Base-by-base conservation (phyloP, 2,797 vertebrate genomes). In the Propithecus perrieri region DNA sequence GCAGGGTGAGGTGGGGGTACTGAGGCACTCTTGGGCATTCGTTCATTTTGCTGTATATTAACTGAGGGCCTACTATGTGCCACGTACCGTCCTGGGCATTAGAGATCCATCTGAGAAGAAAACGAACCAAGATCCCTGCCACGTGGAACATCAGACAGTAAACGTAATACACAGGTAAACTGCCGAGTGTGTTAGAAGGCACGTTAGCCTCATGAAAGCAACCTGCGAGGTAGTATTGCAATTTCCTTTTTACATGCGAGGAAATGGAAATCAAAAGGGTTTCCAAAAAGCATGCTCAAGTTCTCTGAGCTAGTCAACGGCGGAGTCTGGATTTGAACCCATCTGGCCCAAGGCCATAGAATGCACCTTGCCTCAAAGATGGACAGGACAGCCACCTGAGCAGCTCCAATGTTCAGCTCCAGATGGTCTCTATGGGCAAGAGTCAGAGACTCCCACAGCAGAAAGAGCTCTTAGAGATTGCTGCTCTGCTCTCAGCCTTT, bases 361-460 rank as follows among this genome's bases (percentile, higher is more conserved):
- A 7, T 43, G 75, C 33, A 14, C 30, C 72, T 95, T 43, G 35
- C 57, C 59, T 65, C 33, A 41, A 20, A 63, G 57, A 41, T n/a
- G 20, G 46, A 57, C 15, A 28, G 61, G 57, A 65, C 0, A 1
- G 35, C 48, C 85, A 50, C 11, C 20, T 3, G 15, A 57, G 38
- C 1, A 28, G 50, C 48, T 79, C 72, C 18, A n/a, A 26, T 18
- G 81, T 26, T 41, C 17, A 61, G 12, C 50, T 48, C 57, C 72
- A 9, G 10, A 13, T 13, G 9, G 11, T 38, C n/a, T 61, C 15
- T 4, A 4, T 3, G 14, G 4, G 38, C 12, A 7, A 38, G 55
- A 24, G 26, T 33, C 33, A 41, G 24, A 8, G 26, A 75, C 15
- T 35, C 11, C 0, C 17, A 0, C 1, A 5, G 4, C 15, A 15